Conservation (phyloP, 2,797 vertebrate species). For the Chaetodon trifasciatus region DNA sequence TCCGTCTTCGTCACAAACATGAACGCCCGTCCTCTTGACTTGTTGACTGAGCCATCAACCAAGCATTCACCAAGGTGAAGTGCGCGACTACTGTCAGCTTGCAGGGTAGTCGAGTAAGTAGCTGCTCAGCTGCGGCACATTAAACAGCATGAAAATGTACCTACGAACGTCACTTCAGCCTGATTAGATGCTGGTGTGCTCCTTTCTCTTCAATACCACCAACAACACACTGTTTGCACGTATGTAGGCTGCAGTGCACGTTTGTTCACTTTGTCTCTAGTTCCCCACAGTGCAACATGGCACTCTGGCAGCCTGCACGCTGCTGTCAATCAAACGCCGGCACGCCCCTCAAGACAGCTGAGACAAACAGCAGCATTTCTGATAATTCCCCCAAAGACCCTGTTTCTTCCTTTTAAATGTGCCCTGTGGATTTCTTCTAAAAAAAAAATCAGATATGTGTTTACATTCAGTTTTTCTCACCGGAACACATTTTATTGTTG, state of each 20-base stretch:
- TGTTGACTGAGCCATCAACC: background rate
- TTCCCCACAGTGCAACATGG: background rate
- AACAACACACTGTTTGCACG: background rate
- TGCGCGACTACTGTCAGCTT: background rate
- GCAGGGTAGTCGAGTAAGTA: background rate
- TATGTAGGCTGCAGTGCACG: background rate
- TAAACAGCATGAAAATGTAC: background rate
- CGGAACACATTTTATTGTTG: no score
- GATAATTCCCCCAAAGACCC: background rate
- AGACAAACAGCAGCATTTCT: background rate
- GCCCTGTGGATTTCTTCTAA: no score
- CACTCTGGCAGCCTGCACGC: background rate
- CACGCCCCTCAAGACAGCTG: background rate
- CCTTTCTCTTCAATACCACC: background rate
- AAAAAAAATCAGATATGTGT: no score
- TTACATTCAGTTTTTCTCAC: no score
- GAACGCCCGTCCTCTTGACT: background rate
- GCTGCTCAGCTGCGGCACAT: background rate
- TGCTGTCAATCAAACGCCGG: background rate
- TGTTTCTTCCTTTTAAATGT: background rate
- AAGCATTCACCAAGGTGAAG: background rate
- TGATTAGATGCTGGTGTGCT: background rate
- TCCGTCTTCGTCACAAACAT: background rate
- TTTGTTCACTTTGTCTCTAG: background rate
- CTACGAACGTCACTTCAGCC: background rate